Evolutionary conservation across 1,140 invertebrate genomes (phyloP).

Genomic region (Adelges cooleyi): DNA sequence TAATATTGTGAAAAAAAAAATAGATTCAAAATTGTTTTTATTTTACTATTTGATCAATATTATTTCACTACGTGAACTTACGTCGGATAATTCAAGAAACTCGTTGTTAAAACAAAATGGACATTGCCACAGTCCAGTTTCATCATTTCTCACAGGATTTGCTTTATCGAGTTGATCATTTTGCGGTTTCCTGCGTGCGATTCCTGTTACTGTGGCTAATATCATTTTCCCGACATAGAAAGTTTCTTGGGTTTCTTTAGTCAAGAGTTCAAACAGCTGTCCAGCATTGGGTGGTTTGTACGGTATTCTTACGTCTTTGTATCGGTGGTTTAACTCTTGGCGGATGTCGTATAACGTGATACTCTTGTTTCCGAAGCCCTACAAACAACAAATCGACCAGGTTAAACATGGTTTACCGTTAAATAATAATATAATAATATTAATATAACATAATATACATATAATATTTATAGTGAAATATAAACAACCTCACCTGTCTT

Average conservation of each 20-base stretch:
- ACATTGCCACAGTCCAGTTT: constrained; percentile 91
- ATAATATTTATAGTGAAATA: neutral
- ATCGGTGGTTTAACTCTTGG: constrained; percentile 86
- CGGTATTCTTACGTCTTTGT: constrained; percentile 80
- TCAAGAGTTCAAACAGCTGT: constrained; percentile 87
- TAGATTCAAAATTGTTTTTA: no score
- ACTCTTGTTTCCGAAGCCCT: constrained; percentile 90
- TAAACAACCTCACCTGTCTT: constrained; percentile 53
- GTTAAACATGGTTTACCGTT: constrained; percentile 30
- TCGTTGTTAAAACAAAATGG: constrained; percentile 93
- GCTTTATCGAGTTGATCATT: constrained; percentile 88
- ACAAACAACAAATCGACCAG: constrained; percentile 32
- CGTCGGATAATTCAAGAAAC: constrained; percentile 88
- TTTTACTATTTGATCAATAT: no score
- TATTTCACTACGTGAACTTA: constrained; percentile 33
- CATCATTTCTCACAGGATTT: constrained; percentile 86
- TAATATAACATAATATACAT: neutral
- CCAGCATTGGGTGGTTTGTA: constrained; percentile 70
- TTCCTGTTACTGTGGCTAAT: constrained; percentile 58
- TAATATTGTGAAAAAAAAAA: no score
- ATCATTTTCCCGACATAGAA: constrained; percentile 87
- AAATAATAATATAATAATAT: constrained; percentile 1
- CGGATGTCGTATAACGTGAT: constrained; percentile 96
- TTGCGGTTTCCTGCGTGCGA: constrained; percentile 77
- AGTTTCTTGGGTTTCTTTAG: constrained; percentile 91